A percentile compares a stretch with the other conserved stretches of the same genome.
These are phyloP conservation scores for Menura novaehollandiae DNA, from an alignment of 2,113 vertebrate species.

Conservation along the genomic window DNA sequence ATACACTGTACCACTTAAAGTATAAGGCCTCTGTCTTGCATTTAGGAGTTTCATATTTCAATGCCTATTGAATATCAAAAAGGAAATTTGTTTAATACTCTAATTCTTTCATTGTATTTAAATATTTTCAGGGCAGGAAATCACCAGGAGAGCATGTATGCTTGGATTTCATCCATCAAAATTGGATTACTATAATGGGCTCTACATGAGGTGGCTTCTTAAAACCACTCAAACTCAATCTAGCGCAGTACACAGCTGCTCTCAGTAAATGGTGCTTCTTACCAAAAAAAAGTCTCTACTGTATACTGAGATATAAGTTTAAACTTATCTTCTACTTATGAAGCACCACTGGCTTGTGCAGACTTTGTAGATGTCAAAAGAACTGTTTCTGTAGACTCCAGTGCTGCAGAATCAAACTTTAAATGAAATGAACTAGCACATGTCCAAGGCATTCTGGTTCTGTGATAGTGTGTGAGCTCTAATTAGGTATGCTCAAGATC, in stretches of 20 bases:
- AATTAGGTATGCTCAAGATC: not conserved
- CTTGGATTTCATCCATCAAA: constrained; percentile 42
- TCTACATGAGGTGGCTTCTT: constrained; percentile 28
- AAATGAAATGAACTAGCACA: not conserved
- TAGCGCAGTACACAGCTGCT: not conserved
- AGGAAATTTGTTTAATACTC: constrained; percentile 19
- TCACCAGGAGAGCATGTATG: not conserved
- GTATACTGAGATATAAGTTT: not conserved
- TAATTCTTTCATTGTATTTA: constrained; percentile 43
- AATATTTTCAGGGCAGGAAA: constrained; percentile 28
- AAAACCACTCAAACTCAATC: constrained; percentile 21
- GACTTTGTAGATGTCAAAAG: not conserved
- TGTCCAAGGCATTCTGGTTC: not conserved
- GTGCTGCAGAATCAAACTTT: not conserved
- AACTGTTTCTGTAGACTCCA: not conserved
- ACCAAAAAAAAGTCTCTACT: not conserved
- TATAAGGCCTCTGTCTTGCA: not conserved
- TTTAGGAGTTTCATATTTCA: constrained; percentile 12
- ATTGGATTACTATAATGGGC: constrained; percentile 46
- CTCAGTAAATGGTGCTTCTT: not conserved
- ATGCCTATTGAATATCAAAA: not conserved
- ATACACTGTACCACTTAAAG: not conserved
- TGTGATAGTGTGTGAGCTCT: not conserved
- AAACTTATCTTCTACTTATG: not conserved
- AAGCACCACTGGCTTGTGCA: not conserved